Base-by-base conservation (phyloP, 2,888 invertebrate genomes). In the Orthosia incerta region DNA sequence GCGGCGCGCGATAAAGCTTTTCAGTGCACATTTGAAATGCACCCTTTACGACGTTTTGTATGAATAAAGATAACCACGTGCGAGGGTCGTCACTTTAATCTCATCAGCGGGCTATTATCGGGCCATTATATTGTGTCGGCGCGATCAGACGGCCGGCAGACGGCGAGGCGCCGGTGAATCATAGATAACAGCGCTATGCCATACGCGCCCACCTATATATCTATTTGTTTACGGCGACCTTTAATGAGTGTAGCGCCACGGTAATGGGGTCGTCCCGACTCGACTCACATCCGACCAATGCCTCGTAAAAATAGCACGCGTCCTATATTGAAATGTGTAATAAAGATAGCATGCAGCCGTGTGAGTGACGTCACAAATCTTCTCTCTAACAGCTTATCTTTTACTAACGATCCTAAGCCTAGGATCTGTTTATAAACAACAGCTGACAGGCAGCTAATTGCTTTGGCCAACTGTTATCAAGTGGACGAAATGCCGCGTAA, bases 121-220 rank as follows among this genome's bases (percentile, higher is more conserved):
- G 91, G 88, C 89, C 89, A 92, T 94, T 94, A 93, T 92, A 91
- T 91, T 92, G 91, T 92, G 93, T 89, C 92, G 92, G 92, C 86
- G 88, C 92, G 93, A 95, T 95, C 94, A 95, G 95, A 95, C 95
- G 87, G 87, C 82, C 87, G 89, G 91, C 93, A 96, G 96, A 96
- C 96, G 84, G 94, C 94, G 91, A 90, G 96, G 95, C 96, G 96
- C 94, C 96, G 89, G 93, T 96, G 95, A 95, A 94, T 95, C 95
- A 95, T 93, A 94, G 94, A 94, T 94, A 95, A 95, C 93, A 92
- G 89, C 90, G 86, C 89, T 89, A 91, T 92, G 90, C 90, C 91
- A 94, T 91, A 94, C 91, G 89, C 92, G 90, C 93, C 93, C 93
- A 94, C 94, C 94, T 95, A 91, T 90, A 89, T 90, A 91, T 93